phyloP scores from a whole-genome alignment of 2,797 vertebrate species.

The Calcarius lapponicus region DNA sequence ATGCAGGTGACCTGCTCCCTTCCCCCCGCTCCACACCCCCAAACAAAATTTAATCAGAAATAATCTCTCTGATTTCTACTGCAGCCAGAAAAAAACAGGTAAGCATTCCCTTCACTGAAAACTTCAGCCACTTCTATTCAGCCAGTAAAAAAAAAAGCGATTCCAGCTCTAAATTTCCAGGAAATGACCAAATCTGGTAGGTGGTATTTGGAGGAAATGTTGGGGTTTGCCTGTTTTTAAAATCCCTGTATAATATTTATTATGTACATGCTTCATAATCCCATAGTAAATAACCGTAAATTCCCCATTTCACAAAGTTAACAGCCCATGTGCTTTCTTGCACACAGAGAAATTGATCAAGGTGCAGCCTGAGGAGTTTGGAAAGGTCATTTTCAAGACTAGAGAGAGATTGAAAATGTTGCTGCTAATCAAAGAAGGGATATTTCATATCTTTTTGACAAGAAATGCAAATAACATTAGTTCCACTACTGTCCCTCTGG shows the following conservation, averaged over 20 bases:
- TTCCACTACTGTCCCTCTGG: background rate
- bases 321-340: background rate
- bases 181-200: background rate
- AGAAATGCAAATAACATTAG: conserved; percentile 34
- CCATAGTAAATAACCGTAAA: conserved; percentile 1
- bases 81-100: background rate
- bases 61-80: background rate
- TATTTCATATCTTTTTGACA: conserved; percentile 10
- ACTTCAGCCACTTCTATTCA: background rate
- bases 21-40: too few relatives aligned
- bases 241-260: background rate
- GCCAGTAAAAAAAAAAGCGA: background rate
- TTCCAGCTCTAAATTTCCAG: background rate
- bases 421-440: conserved; percentile 7
- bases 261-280: background rate
- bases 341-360: conserved; percentile 27
- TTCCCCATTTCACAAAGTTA: conserved; percentile 35
- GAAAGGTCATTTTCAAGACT: conserved; percentile 52
- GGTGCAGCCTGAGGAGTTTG: background rate
- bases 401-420: conserved; percentile 2
- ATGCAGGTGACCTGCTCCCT: background rate
- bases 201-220: background rate
- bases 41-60: background rate
- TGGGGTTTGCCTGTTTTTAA: background rate
- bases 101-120: background rate